Conservation (phyloP, 2,888 invertebrate genomes). For the Stramonita haemastoma region DNA sequence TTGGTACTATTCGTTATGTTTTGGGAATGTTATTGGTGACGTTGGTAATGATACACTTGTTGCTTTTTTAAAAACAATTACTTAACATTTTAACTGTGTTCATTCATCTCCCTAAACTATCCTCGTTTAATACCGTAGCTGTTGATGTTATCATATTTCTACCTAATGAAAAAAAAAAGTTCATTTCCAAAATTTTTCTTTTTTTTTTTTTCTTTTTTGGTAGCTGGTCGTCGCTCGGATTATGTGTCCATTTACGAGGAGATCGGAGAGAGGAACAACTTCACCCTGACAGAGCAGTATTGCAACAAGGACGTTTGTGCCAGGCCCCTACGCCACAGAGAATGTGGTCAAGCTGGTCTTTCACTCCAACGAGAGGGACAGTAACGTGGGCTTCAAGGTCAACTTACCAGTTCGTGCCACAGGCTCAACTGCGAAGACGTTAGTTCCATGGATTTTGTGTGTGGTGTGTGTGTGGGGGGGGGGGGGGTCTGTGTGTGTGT, state of each 20-base stretch:
- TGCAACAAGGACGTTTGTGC: conserved; percentile 90
- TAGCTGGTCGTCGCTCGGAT: conserved; percentile 67
- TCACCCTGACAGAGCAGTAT: conserved; percentile 88
- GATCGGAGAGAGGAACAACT: conserved; percentile 51
- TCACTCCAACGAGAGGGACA: conserved; percentile 90
- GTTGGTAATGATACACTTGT: no score
- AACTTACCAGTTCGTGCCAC: conserved; percentile 90
- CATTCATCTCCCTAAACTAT: no score
- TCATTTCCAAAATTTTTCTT: no score
- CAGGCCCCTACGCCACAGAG: conserved; percentile 96
- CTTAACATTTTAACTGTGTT: no score
- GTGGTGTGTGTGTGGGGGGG: no score
- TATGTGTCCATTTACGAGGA: conserved; percentile 66
- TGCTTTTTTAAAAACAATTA: no score
- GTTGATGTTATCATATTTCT: no score
- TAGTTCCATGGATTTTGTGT: background rate
- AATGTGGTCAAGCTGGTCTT: conserved; percentile 91
- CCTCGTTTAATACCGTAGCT: no score
- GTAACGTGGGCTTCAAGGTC: conserved; percentile 94
- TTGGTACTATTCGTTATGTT: no score
- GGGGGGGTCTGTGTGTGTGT: no score
- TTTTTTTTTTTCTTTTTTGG: background rate
- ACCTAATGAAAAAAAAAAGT: no score
- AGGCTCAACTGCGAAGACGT: background rate
- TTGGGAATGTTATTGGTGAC: no score